Evolutionary conservation across 2,113 vertebrate genomes (phyloP), one percentile per base, ranked within the genome.

Genomic region (Corythaeola cristata): DNA sequence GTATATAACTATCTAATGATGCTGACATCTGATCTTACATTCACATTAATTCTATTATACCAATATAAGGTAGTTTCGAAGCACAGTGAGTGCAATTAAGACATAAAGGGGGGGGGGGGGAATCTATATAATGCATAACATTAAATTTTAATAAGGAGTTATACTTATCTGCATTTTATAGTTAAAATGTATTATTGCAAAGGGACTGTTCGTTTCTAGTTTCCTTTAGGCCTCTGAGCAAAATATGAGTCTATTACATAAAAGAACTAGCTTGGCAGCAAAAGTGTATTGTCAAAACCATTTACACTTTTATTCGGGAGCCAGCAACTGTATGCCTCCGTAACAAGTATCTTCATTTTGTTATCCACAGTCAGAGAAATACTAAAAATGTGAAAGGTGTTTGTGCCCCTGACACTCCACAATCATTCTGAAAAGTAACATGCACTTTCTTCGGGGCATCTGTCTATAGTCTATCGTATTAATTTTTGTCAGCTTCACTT

Each of bases 91-190:
- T 47, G 39, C 81, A 95, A 82, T 89, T 91, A 95, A 41, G 44
- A 85, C 49, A 66, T 52, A 47, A 85, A 12, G 16, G 18, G 26
- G 17, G 6, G 8, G 16, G 18, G 1, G 17, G 12, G 49, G 85
- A 77, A 62, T 75, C 50, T 59, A 24, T 64, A 44, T 47, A 56
- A 88, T 50, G 30, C 11, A 22, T 12, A 72, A 23, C 33, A 92
- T 86, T 90, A 86, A 73, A 73, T 68, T 88, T 86, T 93, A 89
- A 95, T 90, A 53, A 75, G 37, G 18, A 91, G 50, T 50, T 80
- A 53, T 32, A 45, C 13, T 86, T 53, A 53, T 39, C 63, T 74
- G 72, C 55, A 58, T 74, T 93, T 94, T 93, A 64, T 63, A 66
- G 41, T 71, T 32, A 58, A 77, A 76, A 60, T 3, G 23, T 80